Percentiles rank a stretch among this genome's conserved stretches.
These are phyloP conservation scores for Apodemia mormo DNA, from an alignment of 2,888 invertebrate genomes.

Conservation along the genomic window DNA sequence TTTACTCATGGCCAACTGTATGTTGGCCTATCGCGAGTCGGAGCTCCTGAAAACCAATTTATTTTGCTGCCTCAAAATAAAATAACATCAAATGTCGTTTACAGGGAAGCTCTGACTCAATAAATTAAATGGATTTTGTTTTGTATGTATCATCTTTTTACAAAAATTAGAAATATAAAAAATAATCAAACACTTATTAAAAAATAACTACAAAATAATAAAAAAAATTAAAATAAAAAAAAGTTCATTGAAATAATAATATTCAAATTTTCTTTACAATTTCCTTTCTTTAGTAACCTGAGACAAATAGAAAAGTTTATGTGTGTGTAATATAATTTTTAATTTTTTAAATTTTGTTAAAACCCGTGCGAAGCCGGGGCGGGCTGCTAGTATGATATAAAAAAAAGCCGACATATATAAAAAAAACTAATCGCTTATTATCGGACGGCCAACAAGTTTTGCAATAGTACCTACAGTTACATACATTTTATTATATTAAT, in stretches of 20 bases:
- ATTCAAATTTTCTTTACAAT: slow-evolving; percentile 1
- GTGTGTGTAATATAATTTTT: background rate
- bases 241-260: background rate
- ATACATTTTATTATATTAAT: too few relatives aligned
- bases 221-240: background rate
- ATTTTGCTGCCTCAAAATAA: too few relatives aligned
- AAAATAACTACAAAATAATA: background rate
- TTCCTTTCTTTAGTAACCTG: background rate
- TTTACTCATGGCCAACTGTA: background rate
- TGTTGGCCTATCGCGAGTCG: too few relatives aligned
- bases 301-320: background rate
- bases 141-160: background rate
- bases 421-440: too few relatives aligned
- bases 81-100: slow-evolving; percentile 31
- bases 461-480: too few relatives aligned
- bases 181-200: background rate
- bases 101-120: slow-evolving; percentile 30
- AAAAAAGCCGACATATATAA: too few relatives aligned
- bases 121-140: slow-evolving; percentile 1
- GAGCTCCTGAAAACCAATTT: too few relatives aligned
- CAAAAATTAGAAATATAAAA: background rate
- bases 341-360: background rate
- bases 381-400: too few relatives aligned
- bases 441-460: too few relatives aligned
- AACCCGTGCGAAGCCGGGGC: background rate